phyloP scores from a whole-genome alignment of 2,888 invertebrate species.

The Eupithecia tripunctaria region DNA sequence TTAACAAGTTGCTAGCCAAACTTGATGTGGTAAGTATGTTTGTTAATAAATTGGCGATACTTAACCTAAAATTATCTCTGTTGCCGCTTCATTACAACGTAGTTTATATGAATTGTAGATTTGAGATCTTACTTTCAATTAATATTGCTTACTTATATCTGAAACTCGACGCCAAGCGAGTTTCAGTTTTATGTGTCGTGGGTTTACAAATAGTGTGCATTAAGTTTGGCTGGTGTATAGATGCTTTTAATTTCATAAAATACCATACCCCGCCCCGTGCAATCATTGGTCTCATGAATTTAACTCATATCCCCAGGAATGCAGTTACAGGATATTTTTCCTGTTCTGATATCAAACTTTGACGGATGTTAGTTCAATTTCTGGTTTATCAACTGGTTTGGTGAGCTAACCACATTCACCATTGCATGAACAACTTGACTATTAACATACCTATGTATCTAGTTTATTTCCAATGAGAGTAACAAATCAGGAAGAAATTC shows the following conservation, averaged over 20 bases:
- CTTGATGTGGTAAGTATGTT: too few relatives aligned
- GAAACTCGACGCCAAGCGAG: too few relatives aligned
- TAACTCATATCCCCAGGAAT: not conserved
- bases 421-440: slow-evolving; percentile 24
- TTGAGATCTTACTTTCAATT: too few relatives aligned
- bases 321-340: slow-evolving; percentile 12
- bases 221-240: too few relatives aligned
- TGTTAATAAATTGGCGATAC: too few relatives aligned
- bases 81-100: too few relatives aligned
- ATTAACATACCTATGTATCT: slow-evolving; percentile 35
- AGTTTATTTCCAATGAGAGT: slow-evolving; percentile 31
- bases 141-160: too few relatives aligned
- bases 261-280: not conserved
- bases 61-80: too few relatives aligned
- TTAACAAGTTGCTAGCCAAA: too few relatives aligned
- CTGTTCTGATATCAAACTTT: slow-evolving; percentile 16
- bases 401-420: slow-evolving; percentile 27
- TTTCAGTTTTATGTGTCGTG: too few relatives aligned
- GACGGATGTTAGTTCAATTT: slow-evolving; percentile 22
- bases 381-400: slow-evolving; percentile 35
- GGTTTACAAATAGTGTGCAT: too few relatives aligned
- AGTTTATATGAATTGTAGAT: too few relatives aligned
- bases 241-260: not conserved
- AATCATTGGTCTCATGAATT: not conserved
- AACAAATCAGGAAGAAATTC: slow-evolving; percentile 35